Evolutionary conservation across 2,888 invertebrate genomes (phyloP).

Genomic region (Drosophila mulleri): DNA sequence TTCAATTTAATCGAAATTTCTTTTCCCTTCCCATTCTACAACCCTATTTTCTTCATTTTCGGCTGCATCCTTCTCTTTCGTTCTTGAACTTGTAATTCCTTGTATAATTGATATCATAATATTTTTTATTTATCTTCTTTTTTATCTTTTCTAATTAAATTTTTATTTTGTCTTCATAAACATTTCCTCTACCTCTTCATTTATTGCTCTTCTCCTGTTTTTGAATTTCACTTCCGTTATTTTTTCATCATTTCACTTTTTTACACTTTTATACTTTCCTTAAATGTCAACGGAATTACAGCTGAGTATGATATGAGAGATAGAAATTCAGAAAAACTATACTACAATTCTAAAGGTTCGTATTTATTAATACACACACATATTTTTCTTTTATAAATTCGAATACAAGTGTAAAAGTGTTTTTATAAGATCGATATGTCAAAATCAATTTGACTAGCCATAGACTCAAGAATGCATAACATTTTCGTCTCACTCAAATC

Average conservation of each 20-base stretch:
- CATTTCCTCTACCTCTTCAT: neutral
- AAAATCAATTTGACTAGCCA: no score
- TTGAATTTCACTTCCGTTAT: neutral
- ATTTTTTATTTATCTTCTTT: neutral
- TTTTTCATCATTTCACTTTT: neutral
- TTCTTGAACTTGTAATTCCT: neutral
- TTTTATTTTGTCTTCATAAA: neutral
- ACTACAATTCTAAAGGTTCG: conserved; percentile 83
- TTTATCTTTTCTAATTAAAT: no score
- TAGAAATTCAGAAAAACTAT: conserved; percentile 79
- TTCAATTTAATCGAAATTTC: conserved; percentile 37
- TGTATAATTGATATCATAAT: no score
- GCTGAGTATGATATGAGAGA: conserved; percentile 81
- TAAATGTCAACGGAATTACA: conserved; percentile 36
- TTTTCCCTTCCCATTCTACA: neutral
- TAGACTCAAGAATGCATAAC: no score
- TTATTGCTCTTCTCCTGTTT: neutral
- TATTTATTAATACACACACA: neutral
- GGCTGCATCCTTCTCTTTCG: neutral
- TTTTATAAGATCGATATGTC: neutral
- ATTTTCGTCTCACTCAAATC: no score
- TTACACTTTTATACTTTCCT: neutral
- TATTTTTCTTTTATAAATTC: neutral
- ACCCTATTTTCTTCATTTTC: neutral
- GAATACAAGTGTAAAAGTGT: neutral